These are phyloP conservation scores for Metacarcinus magister DNA, from an alignment of 2,888 invertebrate genomes.

Conservation along the genomic window DNA sequence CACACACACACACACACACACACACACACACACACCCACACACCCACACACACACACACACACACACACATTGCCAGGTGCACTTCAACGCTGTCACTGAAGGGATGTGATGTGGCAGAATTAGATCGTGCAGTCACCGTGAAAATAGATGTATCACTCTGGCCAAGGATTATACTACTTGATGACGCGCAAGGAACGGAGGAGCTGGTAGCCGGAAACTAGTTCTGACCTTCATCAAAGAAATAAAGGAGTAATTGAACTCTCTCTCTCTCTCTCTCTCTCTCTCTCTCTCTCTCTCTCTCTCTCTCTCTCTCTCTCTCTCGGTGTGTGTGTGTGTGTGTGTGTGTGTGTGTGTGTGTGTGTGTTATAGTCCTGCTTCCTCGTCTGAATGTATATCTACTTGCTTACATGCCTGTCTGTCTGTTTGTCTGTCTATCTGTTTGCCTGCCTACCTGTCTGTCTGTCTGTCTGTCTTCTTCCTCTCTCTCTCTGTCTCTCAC, in stretches of 20 bases:
- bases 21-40: not conserved
- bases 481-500: not conserved
- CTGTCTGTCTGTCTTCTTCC: too few relatives aligned
- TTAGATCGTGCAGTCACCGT: not conserved
- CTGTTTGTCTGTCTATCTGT: not conserved
- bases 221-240: conserved; percentile 11
- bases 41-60: not conserved
- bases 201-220: not conserved
- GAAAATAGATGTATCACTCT: not conserved
- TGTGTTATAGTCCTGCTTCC: too few relatives aligned
- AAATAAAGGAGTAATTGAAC: conserved; percentile 20
- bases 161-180: not conserved
- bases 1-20: conserved; percentile 4
- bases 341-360: too few relatives aligned
- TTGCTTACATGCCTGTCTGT: not conserved
- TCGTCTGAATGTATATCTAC: too few relatives aligned
- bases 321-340: not conserved
- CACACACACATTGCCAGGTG: not conserved
- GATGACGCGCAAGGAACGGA: not conserved
- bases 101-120: not conserved
- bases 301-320: not conserved
- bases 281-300: conserved; percentile 48
- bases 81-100: not conserved
- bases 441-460: not conserved
- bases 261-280: conserved; percentile 31